These are phyloP conservation scores for Phalloptychus januarius DNA, from an alignment of 2,797 vertebrate genomes.

Conservation along the genomic window DNA sequence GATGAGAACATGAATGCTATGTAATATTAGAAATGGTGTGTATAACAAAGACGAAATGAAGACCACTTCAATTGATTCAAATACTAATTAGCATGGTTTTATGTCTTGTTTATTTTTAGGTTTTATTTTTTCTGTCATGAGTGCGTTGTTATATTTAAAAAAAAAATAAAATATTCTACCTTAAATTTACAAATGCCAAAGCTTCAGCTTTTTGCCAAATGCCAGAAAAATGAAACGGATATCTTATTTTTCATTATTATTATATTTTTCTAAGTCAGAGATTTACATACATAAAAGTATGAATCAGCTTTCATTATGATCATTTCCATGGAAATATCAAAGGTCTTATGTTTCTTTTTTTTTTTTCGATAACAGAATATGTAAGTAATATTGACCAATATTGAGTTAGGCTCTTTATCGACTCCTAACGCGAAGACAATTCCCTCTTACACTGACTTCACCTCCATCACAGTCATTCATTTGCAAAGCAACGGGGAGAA, in stretches of 20 bases:
- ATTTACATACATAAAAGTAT: background rate
- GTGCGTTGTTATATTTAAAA: background rate
- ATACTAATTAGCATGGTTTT: background rate
- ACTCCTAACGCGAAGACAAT: background rate
- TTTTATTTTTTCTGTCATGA: background rate
- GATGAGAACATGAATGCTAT: background rate
- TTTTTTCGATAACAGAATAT: background rate
- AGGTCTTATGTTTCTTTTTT: background rate
- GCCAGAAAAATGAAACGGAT: background rate
- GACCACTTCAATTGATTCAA: background rate
- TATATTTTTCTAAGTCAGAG: background rate
- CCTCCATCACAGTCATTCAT: slow-evolving; percentile 2
- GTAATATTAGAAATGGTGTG: background rate
- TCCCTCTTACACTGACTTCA: background rate
- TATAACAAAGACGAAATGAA: background rate
- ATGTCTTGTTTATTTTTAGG: background rate
- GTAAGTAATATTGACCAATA: background rate
- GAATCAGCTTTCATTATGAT: background rate
- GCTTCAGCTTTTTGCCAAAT: background rate
- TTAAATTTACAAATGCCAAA: background rate
- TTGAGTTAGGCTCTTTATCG: background rate
- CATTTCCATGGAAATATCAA: background rate
- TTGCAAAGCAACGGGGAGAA: slow-evolving; percentile 7
- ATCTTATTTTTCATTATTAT: background rate
- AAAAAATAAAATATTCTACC: background rate